Conservation (phyloP, 1,140 invertebrate genomes). For the Zaprionus tsacasi region DNA sequence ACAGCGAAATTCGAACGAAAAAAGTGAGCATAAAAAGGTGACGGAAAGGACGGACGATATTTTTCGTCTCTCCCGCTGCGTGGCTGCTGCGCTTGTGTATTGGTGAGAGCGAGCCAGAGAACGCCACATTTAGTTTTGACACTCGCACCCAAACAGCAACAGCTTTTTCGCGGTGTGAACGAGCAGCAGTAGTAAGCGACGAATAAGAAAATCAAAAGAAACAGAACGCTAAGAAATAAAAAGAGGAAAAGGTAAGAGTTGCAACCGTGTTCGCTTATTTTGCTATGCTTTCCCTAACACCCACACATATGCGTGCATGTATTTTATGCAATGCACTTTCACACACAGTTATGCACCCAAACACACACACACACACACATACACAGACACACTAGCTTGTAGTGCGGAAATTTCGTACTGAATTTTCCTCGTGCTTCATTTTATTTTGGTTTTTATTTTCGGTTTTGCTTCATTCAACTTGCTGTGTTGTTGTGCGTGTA, state of each 20-base stretch:
- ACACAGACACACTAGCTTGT: constrained; percentile 15
- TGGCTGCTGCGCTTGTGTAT: constrained; percentile 39
- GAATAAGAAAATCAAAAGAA: not conserved
- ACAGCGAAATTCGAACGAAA: constrained; percentile 9
- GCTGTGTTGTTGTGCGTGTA: constrained; percentile 11
- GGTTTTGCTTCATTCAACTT: constrained; percentile 23
- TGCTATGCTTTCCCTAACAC: constrained; percentile 40
- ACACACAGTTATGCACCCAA: constrained; percentile 13
- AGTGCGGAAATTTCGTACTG: constrained; percentile 14
- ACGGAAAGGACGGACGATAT: constrained; percentile 1
- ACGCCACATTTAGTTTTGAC: constrained; percentile 18
- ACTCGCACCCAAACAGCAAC: constrained; percentile 39
- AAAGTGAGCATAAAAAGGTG: constrained; percentile 21
- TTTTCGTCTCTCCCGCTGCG: constrained; percentile 38
- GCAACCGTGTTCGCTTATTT: constrained; percentile 43
- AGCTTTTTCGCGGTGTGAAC: constrained; percentile 28
- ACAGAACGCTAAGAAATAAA: not conserved
- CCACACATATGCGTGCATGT: constrained; percentile 14
- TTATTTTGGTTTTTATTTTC: constrained; percentile 70
- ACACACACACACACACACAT: constrained; percentile 20
- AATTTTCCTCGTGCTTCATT: constrained; percentile 40
- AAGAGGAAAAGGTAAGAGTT: constrained; percentile 51
- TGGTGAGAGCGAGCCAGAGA: constrained; percentile 7
- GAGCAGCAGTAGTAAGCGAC: not conserved
- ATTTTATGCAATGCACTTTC: constrained; percentile 30